Conservation (phyloP, 2,888 invertebrate genomes). For the Lasioglossum lativentre region DNA sequence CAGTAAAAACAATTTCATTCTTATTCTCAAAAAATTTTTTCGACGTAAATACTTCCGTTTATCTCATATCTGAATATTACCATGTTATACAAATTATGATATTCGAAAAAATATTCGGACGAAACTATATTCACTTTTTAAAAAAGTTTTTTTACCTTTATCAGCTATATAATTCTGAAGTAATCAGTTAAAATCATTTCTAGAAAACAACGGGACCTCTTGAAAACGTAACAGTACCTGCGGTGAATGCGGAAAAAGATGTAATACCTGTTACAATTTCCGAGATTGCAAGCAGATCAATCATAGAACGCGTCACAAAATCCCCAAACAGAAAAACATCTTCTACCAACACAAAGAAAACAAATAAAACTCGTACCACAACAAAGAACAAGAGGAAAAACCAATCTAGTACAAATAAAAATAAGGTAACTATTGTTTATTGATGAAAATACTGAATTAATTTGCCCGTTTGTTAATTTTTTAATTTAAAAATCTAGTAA, state of each 20-base stretch:
- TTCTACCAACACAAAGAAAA: slow-evolving; percentile 81
- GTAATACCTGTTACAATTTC: slow-evolving; percentile 34
- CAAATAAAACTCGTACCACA: slow-evolving; percentile 81
- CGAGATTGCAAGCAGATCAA: slow-evolving; percentile 34
- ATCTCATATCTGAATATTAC: no score
- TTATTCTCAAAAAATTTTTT: no score
- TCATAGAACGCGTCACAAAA: slow-evolving; percentile 22
- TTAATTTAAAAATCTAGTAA: background rate
- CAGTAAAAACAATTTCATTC: no score
- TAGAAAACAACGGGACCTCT: slow-evolving; percentile 43
- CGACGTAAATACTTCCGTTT: no score
- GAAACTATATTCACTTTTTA: background rate
- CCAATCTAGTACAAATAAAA: slow-evolving; percentile 84
- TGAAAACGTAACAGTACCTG: slow-evolving; percentile 42
- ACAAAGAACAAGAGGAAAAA: slow-evolving; percentile 69
- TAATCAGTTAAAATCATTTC: background rate
- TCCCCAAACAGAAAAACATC: slow-evolving; percentile 52
- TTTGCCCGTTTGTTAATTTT: background rate
- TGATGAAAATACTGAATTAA: background rate
- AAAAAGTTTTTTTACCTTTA: background rate
- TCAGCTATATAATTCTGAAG: background rate
- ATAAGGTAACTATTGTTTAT: slow-evolving; percentile 68
- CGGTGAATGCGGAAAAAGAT: slow-evolving; percentile 42
- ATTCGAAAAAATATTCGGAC: background rate
- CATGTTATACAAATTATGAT: background rate